Percentiles rank a stretch among this genome's conserved stretches.
These are phyloP conservation scores for Patella depressa DNA, from an alignment of 2,888 invertebrate genomes.

Conservation along the genomic window DNA sequence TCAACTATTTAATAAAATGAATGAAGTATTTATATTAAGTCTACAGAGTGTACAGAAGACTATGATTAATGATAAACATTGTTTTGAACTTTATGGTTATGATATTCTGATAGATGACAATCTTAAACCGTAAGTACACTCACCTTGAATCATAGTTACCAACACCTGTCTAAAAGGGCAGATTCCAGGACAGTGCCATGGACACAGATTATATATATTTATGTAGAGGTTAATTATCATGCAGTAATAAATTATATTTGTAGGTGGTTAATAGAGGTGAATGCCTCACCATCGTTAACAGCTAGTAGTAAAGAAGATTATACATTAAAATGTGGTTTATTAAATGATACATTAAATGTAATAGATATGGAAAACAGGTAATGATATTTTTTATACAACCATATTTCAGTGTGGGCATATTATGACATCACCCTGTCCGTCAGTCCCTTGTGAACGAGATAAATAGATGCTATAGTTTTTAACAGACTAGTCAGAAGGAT, in stretches of 20 bases:
- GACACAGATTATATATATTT: too few relatives aligned
- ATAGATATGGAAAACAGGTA: slow-evolving; percentile 75
- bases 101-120: slow-evolving; percentile 76
- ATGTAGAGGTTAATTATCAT: too few relatives aligned
- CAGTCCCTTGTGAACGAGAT: neutral
- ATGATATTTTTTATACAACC: neutral
- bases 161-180: neutral
- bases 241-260: too few relatives aligned
- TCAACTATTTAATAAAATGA: slow-evolving; percentile 73
- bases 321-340: slow-evolving; percentile 76
- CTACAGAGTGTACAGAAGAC: slow-evolving; percentile 75
- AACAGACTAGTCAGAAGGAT: too few relatives aligned
- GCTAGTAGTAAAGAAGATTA: slow-evolving; percentile 77
- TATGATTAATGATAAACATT: slow-evolving; percentile 75
- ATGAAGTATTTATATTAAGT: slow-evolving; percentile 75
- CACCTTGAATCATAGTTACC: neutral
- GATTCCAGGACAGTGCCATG: too few relatives aligned
- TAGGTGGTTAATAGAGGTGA: slow-evolving; percentile 77
- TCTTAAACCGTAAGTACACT: slow-evolving; percentile 74
- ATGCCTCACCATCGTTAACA: slow-evolving; percentile 77
- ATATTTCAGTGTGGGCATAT: too few relatives aligned
- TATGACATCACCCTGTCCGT: too few relatives aligned
- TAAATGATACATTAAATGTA: slow-evolving; percentile 77
- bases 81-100: slow-evolving; percentile 79
- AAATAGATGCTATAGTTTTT: too few relatives aligned